Conservation (phyloP, 2,113 vertebrate species). For the Hypocryptadius cinnamomeus region DNA sequence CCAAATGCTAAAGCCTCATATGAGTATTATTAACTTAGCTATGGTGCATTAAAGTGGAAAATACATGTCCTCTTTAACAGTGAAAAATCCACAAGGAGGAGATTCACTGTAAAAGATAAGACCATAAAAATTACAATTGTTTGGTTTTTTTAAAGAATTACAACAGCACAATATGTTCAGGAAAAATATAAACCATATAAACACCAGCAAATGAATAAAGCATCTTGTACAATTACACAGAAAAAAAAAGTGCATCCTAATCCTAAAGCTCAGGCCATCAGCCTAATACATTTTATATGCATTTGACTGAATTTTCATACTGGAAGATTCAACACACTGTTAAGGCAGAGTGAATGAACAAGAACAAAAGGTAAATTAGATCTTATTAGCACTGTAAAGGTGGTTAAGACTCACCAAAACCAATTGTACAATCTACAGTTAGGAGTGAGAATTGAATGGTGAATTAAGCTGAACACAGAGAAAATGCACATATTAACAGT, state of each 20-base stretch:
- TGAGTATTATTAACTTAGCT: background rate
- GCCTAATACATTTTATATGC: background rate
- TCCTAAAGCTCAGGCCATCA: background rate
- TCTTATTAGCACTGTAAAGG: background rate
- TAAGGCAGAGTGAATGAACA: background rate
- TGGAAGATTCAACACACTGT: background rate
- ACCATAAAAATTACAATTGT: background rate
- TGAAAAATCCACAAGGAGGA: background rate
- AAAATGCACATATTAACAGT: background rate
- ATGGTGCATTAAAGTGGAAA: background rate
- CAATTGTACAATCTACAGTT: background rate
- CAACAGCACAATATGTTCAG: background rate
- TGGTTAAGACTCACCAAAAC: background rate
- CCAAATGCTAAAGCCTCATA: background rate
- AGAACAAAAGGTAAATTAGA: background rate
- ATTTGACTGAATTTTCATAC: background rate
- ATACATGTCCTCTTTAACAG: background rate
- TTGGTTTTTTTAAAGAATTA: background rate
- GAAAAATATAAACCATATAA: background rate
- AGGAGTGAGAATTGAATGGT: background rate
- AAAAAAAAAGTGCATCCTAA: background rate
- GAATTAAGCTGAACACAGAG: background rate
- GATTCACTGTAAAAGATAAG: constrained; percentile 1
- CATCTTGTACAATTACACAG: background rate
- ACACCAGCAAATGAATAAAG: background rate